These are phyloP conservation scores for Rotaria macrura DNA, from an alignment of 2,888 invertebrate species.

Conservation along the genomic window DNA sequence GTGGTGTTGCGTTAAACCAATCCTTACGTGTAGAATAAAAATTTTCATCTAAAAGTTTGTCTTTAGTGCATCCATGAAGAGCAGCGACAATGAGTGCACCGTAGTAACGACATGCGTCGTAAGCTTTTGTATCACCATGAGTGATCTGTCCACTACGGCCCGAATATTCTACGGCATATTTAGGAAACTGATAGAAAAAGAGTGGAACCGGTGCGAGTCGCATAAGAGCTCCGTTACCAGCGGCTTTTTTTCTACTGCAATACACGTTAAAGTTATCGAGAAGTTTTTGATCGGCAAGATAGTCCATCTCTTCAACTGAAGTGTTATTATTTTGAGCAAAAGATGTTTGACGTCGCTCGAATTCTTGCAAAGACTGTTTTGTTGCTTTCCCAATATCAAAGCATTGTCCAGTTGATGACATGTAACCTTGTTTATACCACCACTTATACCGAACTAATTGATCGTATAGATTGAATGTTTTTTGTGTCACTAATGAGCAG, in stretches of 20 bases:
- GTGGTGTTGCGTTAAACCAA: background rate
- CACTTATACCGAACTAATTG: background rate
- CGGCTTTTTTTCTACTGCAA: background rate
- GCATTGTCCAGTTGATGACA: slow-evolving; percentile 8
- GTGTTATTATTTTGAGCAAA: background rate
- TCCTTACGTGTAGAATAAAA: background rate
- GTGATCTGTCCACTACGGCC: background rate
- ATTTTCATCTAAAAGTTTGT: background rate
- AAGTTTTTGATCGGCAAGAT: background rate
- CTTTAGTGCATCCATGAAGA: background rate
- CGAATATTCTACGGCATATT: background rate
- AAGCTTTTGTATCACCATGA: background rate
- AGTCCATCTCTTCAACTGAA: background rate
- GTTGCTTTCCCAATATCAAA: background rate
- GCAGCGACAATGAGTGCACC: background rate
- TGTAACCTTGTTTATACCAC: background rate
- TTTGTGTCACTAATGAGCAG: background rate
- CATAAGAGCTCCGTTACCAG: background rate
- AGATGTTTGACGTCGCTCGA: background rate
- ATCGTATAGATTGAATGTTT: background rate
- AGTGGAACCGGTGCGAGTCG: background rate
- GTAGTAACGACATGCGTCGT: slow-evolving; percentile 2
- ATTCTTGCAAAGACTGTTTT: background rate
- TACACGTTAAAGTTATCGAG: background rate
- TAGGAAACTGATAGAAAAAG: background rate